Percentiles rank a stretch among this genome's conserved stretches.
Conservation (phyloP, 2,113 vertebrate genomes). For the Ginglymostoma cirratum region DNA sequence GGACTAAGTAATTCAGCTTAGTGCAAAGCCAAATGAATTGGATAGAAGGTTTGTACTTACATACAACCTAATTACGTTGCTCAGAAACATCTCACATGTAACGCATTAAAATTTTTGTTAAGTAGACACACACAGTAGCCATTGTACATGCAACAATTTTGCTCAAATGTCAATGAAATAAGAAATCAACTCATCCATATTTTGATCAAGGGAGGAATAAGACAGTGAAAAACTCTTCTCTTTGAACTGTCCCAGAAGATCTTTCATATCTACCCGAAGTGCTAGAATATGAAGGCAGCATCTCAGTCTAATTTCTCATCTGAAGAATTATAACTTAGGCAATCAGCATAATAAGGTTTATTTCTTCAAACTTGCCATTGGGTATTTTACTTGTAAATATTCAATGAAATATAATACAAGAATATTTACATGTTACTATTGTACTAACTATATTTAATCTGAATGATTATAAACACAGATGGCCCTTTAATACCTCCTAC, state of each 20-base stretch:
- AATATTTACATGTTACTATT: background rate
- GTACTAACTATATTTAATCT: background rate
- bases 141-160: background rate
- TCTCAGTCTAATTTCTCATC: background rate
- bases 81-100: background rate
- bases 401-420: background rate
- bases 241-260: background rate
- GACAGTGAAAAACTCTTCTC: background rate
- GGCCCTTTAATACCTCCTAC: background rate
- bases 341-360: background rate
- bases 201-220: background rate
- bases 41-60: background rate
- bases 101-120: background rate
- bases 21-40: background rate
- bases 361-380: background rate
- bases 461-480: background rate
- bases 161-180: background rate
- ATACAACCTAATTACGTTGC: background rate
- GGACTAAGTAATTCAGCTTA: background rate
- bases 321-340: background rate
- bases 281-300: background rate
- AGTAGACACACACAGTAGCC: background rate
- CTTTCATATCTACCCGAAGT: background rate
- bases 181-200: background rate
- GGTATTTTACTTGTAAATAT: background rate